These are phyloP conservation scores for Noctua janthina DNA, from an alignment of 2,888 invertebrate species.

Conservation along the genomic window DNA sequence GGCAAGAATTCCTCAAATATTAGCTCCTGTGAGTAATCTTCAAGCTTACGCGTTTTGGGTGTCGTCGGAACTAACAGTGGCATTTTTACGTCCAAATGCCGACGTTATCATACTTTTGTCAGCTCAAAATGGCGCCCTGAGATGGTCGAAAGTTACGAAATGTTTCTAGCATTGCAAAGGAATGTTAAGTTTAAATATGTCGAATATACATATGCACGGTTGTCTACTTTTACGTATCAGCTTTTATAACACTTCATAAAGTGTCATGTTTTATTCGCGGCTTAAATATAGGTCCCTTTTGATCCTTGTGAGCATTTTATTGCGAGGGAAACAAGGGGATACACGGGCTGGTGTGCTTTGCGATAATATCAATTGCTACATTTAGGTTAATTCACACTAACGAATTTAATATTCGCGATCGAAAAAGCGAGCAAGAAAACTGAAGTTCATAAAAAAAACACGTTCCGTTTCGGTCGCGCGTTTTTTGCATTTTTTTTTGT, in stretches of 20 bases:
- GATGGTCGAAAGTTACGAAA: constrained; percentile 64
- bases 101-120: constrained; percentile 66
- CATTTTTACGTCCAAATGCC: constrained; percentile 71
- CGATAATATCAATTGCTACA: constrained; percentile 35
- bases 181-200: constrained; percentile 32
- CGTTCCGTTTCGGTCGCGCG: constrained; percentile 32
- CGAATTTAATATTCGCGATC: constrained; percentile 26
- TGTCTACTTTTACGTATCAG: constrained; percentile 40
- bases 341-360: constrained; percentile 1
- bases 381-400: constrained; percentile 37
- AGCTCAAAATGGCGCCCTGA: constrained; percentile 43
- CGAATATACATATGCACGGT: constrained; percentile 20
- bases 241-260: constrained; percentile 49
- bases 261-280: constrained; percentile 31
- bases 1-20: constrained; percentile 84
- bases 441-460: constrained; percentile 48
- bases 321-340: constrained; percentile 20
- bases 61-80: constrained; percentile 66
- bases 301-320: constrained; percentile 27
- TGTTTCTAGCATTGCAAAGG: constrained; percentile 30
- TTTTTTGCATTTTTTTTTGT: constrained; percentile 23
- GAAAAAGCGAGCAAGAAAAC: constrained; percentile 33
- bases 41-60: constrained; percentile 66
- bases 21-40: constrained; percentile 82
- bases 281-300: constrained; percentile 31